These are phyloP conservation scores for Chalcosyrphus nemorum DNA, from an alignment of 2,888 invertebrate genomes.

Conservation along the genomic window DNA sequence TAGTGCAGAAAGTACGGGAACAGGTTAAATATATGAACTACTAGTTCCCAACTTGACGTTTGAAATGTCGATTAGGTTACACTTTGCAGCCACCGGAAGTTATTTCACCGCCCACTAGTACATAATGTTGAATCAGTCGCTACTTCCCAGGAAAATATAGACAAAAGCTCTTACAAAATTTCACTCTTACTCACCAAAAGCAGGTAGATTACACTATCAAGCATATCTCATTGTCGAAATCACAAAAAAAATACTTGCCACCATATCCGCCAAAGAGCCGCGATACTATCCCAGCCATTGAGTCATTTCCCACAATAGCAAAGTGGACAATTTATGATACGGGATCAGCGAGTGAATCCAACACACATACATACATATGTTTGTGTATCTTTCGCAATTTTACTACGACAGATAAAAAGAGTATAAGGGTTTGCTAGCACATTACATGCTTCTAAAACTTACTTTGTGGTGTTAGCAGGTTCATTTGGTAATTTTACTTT, in stretches of 20 bases:
- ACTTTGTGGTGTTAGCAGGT: not conserved
- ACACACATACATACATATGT: not conserved
- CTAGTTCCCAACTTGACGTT: no score
- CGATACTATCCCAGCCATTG: not conserved
- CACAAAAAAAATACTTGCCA: not conserved
- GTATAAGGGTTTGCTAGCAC: not conserved
- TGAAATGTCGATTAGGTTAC: no score
- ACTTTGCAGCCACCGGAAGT: not conserved
- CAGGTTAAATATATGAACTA: no score
- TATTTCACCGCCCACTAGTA: not conserved
- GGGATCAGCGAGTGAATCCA: not conserved
- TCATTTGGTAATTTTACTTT: slow-evolving; percentile 8
- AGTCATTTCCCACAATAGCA: slow-evolving; percentile 7
- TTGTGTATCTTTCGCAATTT: not conserved
- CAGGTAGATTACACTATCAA: not conserved
- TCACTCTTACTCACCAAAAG: not conserved
- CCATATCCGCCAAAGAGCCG: not conserved
- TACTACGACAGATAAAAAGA: not conserved
- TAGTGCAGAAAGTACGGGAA: no score
- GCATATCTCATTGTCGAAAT: not conserved
- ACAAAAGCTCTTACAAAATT: not conserved
- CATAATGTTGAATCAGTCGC: not conserved
- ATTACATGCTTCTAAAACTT: not conserved
- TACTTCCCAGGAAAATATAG: not conserved
- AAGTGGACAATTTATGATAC: not conserved